Conservation (phyloP, 2,797 vertebrate species). For the Schizothorax lantsangensis region DNA sequence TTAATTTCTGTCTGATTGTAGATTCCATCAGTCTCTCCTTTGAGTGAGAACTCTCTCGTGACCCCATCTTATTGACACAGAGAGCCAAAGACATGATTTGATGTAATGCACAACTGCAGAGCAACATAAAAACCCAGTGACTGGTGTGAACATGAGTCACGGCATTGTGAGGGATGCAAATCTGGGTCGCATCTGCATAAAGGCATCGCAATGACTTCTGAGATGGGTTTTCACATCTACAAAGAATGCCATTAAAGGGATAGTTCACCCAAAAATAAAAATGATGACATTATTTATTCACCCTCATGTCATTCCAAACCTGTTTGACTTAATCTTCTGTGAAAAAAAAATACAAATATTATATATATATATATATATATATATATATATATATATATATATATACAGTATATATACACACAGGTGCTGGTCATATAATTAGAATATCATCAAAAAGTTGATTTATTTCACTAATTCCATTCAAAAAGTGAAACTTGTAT, state of each 20-base stretch:
- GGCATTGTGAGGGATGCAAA: conserved; percentile 8
- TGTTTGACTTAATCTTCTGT: background rate
- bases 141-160: conserved; percentile 7
- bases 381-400: too few relatives aligned
- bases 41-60: conserved; percentile 46
- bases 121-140: conserved; percentile 12
- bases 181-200: conserved; percentile 25
- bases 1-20: conserved; percentile 33
- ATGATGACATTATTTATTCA: background rate
- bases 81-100: conserved; percentile 31
- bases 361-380: too few relatives aligned
- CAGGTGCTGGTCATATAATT: too few relatives aligned
- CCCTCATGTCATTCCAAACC: background rate
- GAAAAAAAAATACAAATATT: too few relatives aligned
- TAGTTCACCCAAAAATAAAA: background rate
- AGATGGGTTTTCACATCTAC: conserved; percentile 14
- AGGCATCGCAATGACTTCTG: conserved; percentile 1
- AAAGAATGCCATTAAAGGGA: conserved; percentile 9
- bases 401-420: too few relatives aligned
- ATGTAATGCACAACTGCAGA: conserved; percentile 38
- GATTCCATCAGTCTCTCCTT: conserved; percentile 42
- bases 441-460: too few relatives aligned
- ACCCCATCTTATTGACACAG: conserved; percentile 45
- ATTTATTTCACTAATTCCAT: too few relatives aligned
- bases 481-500: too few relatives aligned